Evolutionary conservation across 2,113 vertebrate genomes (phyloP), one percentile per base, ranked within the genome.

Genomic region (Microcebus griseorufus): DNA sequence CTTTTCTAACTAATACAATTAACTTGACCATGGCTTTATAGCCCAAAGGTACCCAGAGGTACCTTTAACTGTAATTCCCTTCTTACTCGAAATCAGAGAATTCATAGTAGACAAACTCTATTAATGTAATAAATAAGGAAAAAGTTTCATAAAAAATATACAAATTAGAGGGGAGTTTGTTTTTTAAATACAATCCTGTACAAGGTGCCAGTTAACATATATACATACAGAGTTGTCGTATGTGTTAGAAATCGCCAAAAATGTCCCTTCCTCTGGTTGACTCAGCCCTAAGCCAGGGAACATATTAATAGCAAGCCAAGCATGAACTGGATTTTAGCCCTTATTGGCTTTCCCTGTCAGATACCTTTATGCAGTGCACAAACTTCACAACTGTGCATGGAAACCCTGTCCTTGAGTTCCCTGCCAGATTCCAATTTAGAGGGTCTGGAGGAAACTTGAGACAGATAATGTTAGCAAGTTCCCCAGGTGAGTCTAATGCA

Each of bases 1-100:
- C 45, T 88, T 84, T 95, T 73, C 37, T 76, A 62, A 93, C 3
- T n/a, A 84, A 90, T 72, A 23, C 60, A 67, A 45, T 80, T 90
- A n/a, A 37, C 76, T 5, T 60, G 37, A 79, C 29, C 73, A 42
- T 37, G 39, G 37, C 84, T 65, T 72, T 65, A 9, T 27, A 82
- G 45, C 42, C 2, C 42, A 12, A 72, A 65, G 20, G 8, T 73
- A 37, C 18, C 22, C 60, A 90, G 69, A 76, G 12, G 10, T 67
- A 45, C 18, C 53, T 18, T 55, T 55, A 55, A 55, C 53, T 55
- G 17, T 55, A 55, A 55, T 55, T 55, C 53, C 53, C 53, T 6
- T 55, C 53, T 55, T 55, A 6, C 17, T 55, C 5, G 1, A 55
- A 17, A 55, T 55, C 53, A 55, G 53, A 55, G 53, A 55, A 55